These are phyloP conservation scores for Mechanitis messenoides DNA, from an alignment of 2,888 invertebrate genomes.

Conservation along the genomic window DNA sequence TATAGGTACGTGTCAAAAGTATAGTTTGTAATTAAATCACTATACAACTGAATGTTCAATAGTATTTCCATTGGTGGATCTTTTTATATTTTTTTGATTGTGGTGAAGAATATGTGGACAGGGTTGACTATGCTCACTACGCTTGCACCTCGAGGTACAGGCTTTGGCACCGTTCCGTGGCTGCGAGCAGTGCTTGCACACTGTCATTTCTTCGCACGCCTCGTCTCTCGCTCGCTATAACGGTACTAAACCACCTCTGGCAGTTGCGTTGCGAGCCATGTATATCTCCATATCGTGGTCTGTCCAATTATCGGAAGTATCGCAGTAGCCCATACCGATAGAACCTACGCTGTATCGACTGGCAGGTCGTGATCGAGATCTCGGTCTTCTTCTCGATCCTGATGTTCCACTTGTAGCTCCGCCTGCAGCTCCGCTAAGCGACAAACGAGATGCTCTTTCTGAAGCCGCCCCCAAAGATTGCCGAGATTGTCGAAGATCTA, in stretches of 20 bases:
- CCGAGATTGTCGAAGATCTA: conserved; percentile 89
- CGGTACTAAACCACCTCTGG: conserved; percentile 89
- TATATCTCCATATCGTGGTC: conserved; percentile 97
- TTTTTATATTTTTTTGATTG: conserved; percentile 24
- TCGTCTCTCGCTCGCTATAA: conserved; percentile 75
- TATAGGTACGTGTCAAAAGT: conserved; percentile 2
- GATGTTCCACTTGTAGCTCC: conserved; percentile 79
- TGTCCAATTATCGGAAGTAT: conserved; percentile 94
- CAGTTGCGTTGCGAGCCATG: conserved; percentile 93
- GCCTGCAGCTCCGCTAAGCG: conserved; percentile 80
- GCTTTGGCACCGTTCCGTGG: conserved; percentile 37
- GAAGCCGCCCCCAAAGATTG: conserved; percentile 90
- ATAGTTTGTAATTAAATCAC: conserved; percentile 3
- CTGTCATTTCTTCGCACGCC: conserved; percentile 42
- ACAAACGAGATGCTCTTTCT: conserved; percentile 86
- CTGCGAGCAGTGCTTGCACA: conserved; percentile 44
- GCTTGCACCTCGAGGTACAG: conserved; percentile 50
- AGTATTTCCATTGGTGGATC: conserved; percentile 20
- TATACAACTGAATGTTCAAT: conserved; percentile 11
- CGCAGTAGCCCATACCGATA: conserved; percentile 90
- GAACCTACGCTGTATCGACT: conserved; percentile 89
- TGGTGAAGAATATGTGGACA: conserved; percentile 30
- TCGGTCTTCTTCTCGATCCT: conserved; percentile 82
- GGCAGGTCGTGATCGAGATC: conserved; percentile 87
- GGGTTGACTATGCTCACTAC: conserved; percentile 36